Conservation (phyloP, 2,888 invertebrate species). For the Linnaemya tessellans region DNA sequence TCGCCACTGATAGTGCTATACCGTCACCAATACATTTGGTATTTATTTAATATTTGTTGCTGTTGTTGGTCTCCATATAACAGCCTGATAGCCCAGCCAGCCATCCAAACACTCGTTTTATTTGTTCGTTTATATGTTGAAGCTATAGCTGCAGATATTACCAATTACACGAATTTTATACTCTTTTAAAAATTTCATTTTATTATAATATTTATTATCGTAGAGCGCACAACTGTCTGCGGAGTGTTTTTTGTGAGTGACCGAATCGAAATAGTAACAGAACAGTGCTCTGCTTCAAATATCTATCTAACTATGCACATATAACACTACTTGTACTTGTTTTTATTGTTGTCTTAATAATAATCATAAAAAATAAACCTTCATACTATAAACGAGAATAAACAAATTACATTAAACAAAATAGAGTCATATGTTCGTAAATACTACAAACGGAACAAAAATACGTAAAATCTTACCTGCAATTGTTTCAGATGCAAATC, state of each 20-base stretch:
- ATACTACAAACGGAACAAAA: conserved; percentile 11
- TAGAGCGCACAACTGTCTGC: conserved; percentile 83
- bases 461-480: conserved; percentile 11
- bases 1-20: conserved; percentile 36
- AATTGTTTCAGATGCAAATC: conserved; percentile 19
- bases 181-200: conserved; percentile 84
- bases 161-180: conserved; percentile 84
- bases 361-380: conserved; percentile 42
- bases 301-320: conserved; percentile 26
- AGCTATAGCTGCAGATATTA: conserved; percentile 74
- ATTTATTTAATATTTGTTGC: conserved; percentile 39
- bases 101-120: conserved; percentile 70
- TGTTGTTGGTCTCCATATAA: conserved; percentile 43
- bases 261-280: conserved; percentile 65
- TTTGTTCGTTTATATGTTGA: conserved; percentile 68
- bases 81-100: conserved; percentile 70
- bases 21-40: conserved; percentile 52
- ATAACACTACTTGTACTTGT: conserved; percentile 50
- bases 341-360: conserved; percentile 49
- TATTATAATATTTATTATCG: conserved; percentile 84
- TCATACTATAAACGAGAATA: conserved; percentile 26
- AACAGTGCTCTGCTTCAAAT: conserved; percentile 63
- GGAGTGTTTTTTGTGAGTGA: conserved; percentile 76
- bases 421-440: not conserved
- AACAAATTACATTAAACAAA: conserved; percentile 41